phyloP scores from a whole-genome alignment of 2,888 invertebrate species.

The Sepiola atlantica region DNA sequence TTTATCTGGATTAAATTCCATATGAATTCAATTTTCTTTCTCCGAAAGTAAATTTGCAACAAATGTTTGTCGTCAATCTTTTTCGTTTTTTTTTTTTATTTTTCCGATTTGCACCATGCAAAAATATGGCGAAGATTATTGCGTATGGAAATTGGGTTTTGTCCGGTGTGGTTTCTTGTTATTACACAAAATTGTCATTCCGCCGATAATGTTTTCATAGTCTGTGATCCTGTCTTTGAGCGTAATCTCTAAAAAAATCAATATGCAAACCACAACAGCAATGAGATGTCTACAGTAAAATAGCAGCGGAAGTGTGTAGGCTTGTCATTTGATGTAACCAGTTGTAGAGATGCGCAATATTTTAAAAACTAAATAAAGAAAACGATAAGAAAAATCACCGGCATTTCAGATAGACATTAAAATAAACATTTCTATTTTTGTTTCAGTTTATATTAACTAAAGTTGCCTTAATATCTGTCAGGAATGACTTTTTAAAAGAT shows the following conservation, averaged over 20 bases:
- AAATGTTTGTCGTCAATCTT: neutral
- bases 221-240: conserved; percentile 12
- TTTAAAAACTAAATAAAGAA: too few species aligned
- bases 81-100: neutral
- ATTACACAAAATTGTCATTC: neutral
- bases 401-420: too few species aligned
- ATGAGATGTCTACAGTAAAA: too few species aligned
- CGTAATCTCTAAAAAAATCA: neutral
- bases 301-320: too few species aligned
- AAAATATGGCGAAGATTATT: neutral
- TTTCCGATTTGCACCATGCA: neutral
- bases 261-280: neutral
- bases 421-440: too few species aligned
- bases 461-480: too few species aligned
- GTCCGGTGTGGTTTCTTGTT: neutral
- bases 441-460: too few species aligned
- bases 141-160: neutral
- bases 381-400: too few species aligned
- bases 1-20: neutral
- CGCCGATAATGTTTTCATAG: neutral
- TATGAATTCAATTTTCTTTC: neutral
- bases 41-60: neutral
- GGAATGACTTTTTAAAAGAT: too few species aligned
- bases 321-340: too few species aligned
- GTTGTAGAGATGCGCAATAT: too few species aligned